Conservation (phyloP, 2,888 invertebrate species). For the Polydrusus cervinus region DNA sequence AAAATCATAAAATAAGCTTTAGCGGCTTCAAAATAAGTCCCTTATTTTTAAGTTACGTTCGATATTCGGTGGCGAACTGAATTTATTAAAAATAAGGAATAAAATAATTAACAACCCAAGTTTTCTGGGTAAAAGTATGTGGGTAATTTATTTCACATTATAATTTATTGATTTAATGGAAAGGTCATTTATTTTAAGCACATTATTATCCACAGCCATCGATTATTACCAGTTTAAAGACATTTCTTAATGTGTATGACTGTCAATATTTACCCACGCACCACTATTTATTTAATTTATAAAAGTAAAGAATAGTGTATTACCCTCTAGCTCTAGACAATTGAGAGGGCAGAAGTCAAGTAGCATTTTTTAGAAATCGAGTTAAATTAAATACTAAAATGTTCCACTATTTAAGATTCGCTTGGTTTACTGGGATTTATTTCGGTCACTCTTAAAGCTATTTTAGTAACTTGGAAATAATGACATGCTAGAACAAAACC, state of each 20-base stretch:
- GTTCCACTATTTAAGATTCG: too few species aligned
- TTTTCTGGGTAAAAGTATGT: conserved; percentile 8
- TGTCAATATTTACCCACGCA: conserved; percentile 1
- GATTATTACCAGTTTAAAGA: conserved; percentile 11
- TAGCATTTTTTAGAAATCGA: too few species aligned
- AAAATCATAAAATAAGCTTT: conserved; percentile 20
- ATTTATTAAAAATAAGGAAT: conserved; percentile 16
- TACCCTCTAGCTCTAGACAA: too few species aligned
- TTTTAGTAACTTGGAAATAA: too few species aligned
- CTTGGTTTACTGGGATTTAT: too few species aligned
- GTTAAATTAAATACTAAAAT: too few species aligned
- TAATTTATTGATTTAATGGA: conserved; percentile 20
- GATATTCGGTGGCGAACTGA: neutral
- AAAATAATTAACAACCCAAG: conserved; percentile 9
- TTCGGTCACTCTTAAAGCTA: too few species aligned
- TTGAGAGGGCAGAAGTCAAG: too few species aligned
- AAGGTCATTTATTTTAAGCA: conserved; percentile 38
- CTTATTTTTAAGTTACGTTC: neutral
- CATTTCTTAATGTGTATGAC: conserved; percentile 3
- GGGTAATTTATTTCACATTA: conserved; percentile 31
- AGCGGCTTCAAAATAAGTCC: conserved; percentile 13
- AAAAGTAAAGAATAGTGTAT: too few species aligned
- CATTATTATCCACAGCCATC: conserved; percentile 12
- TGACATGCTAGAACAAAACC: too few species aligned
- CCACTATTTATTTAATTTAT: neutral